These are phyloP conservation scores for Nymphalis polychloros DNA, from an alignment of 2,888 invertebrate genomes.

Conservation along the genomic window DNA sequence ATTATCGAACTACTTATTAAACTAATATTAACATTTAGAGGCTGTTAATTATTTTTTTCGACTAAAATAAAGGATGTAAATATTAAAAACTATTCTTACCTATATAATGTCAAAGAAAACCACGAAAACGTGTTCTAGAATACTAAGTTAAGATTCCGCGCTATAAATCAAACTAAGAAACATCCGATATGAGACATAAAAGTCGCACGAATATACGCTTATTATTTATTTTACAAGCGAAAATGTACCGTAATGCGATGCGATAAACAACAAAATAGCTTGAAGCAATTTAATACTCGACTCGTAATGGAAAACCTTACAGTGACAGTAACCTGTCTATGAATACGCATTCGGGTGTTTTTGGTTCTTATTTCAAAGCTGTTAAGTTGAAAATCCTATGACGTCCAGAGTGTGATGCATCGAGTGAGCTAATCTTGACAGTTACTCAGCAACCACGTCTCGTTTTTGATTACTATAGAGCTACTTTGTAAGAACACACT, in stretches of 20 bases:
- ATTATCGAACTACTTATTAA: too few species aligned
- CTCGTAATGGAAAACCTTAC: constrained; percentile 13
- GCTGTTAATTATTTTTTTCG: too few species aligned
- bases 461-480: constrained; percentile 28
- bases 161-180: constrained; percentile 30
- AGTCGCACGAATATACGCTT: constrained; percentile 5
- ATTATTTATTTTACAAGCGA: not conserved
- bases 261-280: constrained; percentile 5
- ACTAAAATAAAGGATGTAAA: too few species aligned
- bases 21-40: too few species aligned
- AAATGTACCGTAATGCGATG: not conserved
- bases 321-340: constrained; percentile 27
- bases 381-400: constrained; percentile 13
- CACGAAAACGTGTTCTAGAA: constrained; percentile 22
- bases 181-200: constrained; percentile 16
- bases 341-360: not conserved
- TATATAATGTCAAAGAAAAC: constrained; percentile 20
- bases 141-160: constrained; percentile 19
- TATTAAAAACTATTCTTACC: not conserved
- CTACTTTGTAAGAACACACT: constrained; percentile 11
- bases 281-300: constrained; percentile 1
- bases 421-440: constrained; percentile 35
- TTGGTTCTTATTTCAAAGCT: not conserved
- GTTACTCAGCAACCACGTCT: constrained; percentile 35
- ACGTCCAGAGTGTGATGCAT: constrained; percentile 26